These are phyloP conservation scores for Pelobates cultripes DNA, from an alignment of 2,797 vertebrate species.

Conservation along the genomic window DNA sequence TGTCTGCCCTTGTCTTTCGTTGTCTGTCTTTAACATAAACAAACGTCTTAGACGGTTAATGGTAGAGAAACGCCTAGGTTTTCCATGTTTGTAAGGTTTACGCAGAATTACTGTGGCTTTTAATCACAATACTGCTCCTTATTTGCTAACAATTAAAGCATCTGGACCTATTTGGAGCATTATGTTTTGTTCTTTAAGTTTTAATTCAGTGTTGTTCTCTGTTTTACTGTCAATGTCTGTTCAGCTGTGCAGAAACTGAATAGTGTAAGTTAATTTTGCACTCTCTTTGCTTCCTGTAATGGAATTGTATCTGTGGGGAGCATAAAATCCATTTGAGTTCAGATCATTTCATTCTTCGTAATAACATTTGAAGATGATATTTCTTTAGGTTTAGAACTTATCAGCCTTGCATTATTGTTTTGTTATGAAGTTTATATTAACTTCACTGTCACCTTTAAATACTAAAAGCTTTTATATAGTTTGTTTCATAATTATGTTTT, in stretches of 20 bases:
- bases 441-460: no score
- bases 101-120: not conserved
- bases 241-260: conserved; percentile 45
- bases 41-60: no score
- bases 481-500: no score
- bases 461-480: no score
- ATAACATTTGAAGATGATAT: conserved; percentile 59
- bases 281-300: conserved; percentile 61
- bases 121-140: not conserved
- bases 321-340: conserved; percentile 56
- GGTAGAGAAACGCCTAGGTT: no score
- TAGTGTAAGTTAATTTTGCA: conserved; percentile 63
- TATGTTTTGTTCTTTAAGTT: conserved; percentile 33
- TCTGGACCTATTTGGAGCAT: not conserved
- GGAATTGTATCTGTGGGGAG: conserved; percentile 57
- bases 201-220: not conserved
- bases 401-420: conserved; percentile 55
- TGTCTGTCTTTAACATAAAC: no score
- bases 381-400: conserved; percentile 51
- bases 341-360: conserved; percentile 59
- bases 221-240: conserved; percentile 41
- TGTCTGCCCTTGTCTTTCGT: no score
- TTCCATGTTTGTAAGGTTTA: no score
- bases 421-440: conserved; percentile 41
- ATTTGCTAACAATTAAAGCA: not conserved